Conservation (phyloP, 2,113 vertebrate genomes). For the Clarias magur region DNA sequence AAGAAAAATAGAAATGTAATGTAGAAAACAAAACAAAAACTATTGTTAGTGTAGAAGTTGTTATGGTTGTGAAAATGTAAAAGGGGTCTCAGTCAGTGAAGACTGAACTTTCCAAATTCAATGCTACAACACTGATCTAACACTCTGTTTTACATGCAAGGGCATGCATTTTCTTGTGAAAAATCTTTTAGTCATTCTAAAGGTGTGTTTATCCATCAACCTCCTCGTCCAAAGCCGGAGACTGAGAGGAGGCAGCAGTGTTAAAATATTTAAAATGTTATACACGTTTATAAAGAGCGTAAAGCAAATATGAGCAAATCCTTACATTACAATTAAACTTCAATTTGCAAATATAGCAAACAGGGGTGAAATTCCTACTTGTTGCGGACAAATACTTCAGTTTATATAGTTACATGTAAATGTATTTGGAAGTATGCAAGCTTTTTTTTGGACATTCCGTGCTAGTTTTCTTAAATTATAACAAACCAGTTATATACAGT, state of each 20-base stretch:
- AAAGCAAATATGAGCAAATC: neutral
- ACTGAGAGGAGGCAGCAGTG: no score
- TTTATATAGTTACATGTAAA: neutral
- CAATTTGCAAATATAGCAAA: neutral
- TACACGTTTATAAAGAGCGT: neutral
- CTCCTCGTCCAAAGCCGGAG: no score
- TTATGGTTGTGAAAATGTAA: slow-evolving; percentile 16
- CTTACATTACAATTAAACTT: neutral
- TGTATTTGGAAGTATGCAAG: neutral
- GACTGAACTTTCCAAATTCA: neutral
- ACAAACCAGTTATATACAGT: neutral
- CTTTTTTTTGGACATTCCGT: neutral
- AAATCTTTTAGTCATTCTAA: no score
- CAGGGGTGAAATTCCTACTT: neutral
- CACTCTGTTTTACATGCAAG: no score
- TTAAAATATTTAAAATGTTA: neutral
- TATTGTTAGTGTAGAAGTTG: neutral
- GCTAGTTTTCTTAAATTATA: neutral
- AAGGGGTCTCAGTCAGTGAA: neutral
- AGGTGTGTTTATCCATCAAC: no score
- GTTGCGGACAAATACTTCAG: neutral
- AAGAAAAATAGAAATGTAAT: neutral
- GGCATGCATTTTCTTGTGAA: no score
- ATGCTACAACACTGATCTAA: neutral
- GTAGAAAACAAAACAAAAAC: neutral